Conservation (phyloP, 64 coral and sea anemone genomes). For the Montipora cactus region DNA sequence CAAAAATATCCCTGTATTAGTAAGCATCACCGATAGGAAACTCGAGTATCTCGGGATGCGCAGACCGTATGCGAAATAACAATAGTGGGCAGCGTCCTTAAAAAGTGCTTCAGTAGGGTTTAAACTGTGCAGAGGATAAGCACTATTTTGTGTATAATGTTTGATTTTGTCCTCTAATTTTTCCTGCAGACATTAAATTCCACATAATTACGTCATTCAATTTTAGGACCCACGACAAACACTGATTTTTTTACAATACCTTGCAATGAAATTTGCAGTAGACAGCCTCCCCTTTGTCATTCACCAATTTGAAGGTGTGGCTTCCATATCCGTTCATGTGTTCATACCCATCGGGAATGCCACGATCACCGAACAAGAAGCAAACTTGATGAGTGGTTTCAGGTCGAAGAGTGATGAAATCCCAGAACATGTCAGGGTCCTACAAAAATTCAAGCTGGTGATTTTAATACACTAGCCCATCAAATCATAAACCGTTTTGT, state of each 20-base stretch:
- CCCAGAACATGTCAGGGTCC: conserved; percentile 99
- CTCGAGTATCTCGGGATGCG: no score
- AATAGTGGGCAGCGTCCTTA: no score
- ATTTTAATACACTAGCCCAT: neutral
- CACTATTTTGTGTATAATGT: no score
- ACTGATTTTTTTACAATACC: conserved; percentile 36
- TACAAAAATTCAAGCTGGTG: neutral
- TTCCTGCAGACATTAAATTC: no score
- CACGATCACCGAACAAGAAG: conserved; percentile 95
- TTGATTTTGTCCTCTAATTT: no score
- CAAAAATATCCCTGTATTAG: no score
- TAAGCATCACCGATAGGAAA: no score
- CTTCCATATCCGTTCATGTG: conserved; percentile 99
- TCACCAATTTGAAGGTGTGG: conserved; percentile 98
- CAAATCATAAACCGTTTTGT: neutral
- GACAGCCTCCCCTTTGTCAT: conserved; percentile 78
- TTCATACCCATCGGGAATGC: conserved; percentile 91
- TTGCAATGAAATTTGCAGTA: conserved; percentile 99
- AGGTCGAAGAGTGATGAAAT: conserved; percentile 96
- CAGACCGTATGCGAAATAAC: no score
- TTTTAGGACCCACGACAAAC: neutral
- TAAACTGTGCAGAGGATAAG: no score
- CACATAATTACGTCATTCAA: no score
- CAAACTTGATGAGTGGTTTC: conserved; percentile 94
- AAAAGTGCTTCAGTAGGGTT: no score